Evolutionary conservation across 1,140 invertebrate genomes (phyloP).

Genomic region (Eciton burchellii): DNA sequence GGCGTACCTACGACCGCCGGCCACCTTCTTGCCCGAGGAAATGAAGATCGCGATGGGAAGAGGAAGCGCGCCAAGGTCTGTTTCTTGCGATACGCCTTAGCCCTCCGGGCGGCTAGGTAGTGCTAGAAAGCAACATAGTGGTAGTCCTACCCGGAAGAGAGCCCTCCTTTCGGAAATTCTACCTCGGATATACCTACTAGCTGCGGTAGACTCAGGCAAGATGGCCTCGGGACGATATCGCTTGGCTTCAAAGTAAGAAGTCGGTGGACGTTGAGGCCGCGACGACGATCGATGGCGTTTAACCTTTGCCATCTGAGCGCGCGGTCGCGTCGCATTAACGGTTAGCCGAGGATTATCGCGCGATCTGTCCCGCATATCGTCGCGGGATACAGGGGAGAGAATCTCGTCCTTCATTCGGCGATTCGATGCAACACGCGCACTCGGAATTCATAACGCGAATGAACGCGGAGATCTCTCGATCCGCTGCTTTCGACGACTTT

Average conservation of each 20-base stretch:
- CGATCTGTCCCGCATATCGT: slow-evolving; percentile 21
- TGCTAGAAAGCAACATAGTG: not conserved
- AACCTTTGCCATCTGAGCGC: slow-evolving; percentile 25
- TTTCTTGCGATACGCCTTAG: slow-evolving; percentile 67
- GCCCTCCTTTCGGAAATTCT: slow-evolving; percentile 38
- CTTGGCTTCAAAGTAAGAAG: slow-evolving; percentile 41
- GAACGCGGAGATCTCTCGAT: no score
- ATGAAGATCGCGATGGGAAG: slow-evolving; percentile 71
- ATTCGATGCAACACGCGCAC: no score
- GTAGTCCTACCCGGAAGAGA: slow-evolving; percentile 51
- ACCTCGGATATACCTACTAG: slow-evolving; percentile 7
- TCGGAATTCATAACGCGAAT: no score
- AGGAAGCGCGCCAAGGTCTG: slow-evolving; percentile 70
- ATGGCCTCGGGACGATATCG: slow-evolving; percentile 50
- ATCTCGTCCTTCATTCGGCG: not conserved
- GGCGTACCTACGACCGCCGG: slow-evolving; percentile 68
- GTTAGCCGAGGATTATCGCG: slow-evolving; percentile 22
- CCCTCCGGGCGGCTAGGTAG: slow-evolving; percentile 36
- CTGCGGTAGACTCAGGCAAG: slow-evolving; percentile 13
- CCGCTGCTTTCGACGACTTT: no score
- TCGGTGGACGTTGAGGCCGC: slow-evolving; percentile 53
- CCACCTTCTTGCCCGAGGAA: slow-evolving; percentile 66
- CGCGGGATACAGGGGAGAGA: not conserved
- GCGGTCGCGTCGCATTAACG: slow-evolving; percentile 28
- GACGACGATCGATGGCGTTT: slow-evolving; percentile 58